phyloP scores from a whole-genome alignment of 2,113 vertebrate species.

The Coregonus clupeaformis region DNA sequence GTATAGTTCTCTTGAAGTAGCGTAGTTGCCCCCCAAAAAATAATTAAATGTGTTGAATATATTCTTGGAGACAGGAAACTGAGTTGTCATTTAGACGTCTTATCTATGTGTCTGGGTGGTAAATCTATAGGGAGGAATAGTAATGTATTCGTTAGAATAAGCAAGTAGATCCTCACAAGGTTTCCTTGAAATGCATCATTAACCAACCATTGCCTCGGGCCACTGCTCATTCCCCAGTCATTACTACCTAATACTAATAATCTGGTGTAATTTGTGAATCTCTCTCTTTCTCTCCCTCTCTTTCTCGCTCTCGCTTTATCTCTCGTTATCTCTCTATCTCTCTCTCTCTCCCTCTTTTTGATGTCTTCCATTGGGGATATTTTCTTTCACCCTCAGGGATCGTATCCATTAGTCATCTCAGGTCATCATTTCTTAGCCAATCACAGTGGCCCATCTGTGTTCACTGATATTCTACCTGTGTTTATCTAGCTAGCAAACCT shows the following conservation, averaged over 20 bases:
- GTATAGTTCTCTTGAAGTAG: too few relatives aligned
- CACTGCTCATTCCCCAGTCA: constrained; percentile 31
- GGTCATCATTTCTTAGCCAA: constrained; percentile 44
- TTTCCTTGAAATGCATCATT: constrained; percentile 56
- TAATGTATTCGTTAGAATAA: constrained; percentile 61
- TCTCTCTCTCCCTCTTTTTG: not conserved
- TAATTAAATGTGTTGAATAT: constrained; percentile 1
- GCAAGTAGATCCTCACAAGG: constrained; percentile 56
- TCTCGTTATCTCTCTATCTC: not conserved
- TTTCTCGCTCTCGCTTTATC: constrained; percentile 16
- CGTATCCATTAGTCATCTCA: constrained; percentile 58
- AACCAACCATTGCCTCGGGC: constrained; percentile 60
- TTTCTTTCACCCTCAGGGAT: constrained; percentile 58
- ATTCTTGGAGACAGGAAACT: not conserved
- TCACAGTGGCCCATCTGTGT: constrained; percentile 39
- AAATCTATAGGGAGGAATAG: constrained; percentile 14
- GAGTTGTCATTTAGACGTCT: constrained; percentile 37
- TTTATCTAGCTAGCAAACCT: constrained; percentile 11
- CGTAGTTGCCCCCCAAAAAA: too few relatives aligned
- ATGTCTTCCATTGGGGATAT: constrained; percentile 50
- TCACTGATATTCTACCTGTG: constrained; percentile 35
- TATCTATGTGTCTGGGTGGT: constrained; percentile 27
- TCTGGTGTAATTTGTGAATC: constrained; percentile 42
- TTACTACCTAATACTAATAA: constrained; percentile 34
- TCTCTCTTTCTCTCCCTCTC: constrained; percentile 33